Base-by-base conservation (phyloP, 2,888 invertebrate species). In the Cerastis rubricosa region DNA sequence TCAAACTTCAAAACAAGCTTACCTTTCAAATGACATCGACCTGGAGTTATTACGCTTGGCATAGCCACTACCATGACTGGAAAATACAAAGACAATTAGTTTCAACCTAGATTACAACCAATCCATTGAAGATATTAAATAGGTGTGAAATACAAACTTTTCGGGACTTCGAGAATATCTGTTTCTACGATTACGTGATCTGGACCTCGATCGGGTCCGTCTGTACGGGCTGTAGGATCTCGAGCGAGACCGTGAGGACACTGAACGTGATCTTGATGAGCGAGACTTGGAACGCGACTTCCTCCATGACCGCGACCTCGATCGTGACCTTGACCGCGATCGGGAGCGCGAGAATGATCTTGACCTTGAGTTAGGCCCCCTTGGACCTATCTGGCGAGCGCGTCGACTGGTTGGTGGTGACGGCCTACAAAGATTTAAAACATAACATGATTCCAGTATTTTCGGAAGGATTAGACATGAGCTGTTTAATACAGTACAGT, bases 21-120 rank as follows among this genome's bases (percentile, higher is more conserved):
- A 96, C 96, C 96, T 96, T 88, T 96, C 96, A 84, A 87, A 93
- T 0, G 96, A 95, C 90, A 93, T 92, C 82, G 96, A 95, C 89
- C 96, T 94, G 89, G 95, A 95, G 88, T 92, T 93, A 92, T 94
- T 94, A 94, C 92, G 95, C 91, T 94, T 95, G 88, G 92, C 89
- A 92, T 93, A 94, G 88, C 92, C 91, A 92, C 92, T 92, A 88
- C 85, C 80, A 89, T 93, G 90, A 92, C 94, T 94, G 94, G 89
- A 92, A 94, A 93, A 89, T 89, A 88, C 65, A 75, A 90, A 90
- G 84, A 87, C 75, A 75, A 86, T 82, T 86, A 85, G 84, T 87
- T 68, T 75, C 59, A 47, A 76, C 22, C 45, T 63, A 70, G 49
- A 72, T 76, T 40, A 68, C 65, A 22, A 61, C 19, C 22, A 70